Percentiles rank a stretch among this genome's conserved stretches.
phyloP scores from a whole-genome alignment of 2,113 vertebrate genomes.

The Sylvilagus bachmani region DNA sequence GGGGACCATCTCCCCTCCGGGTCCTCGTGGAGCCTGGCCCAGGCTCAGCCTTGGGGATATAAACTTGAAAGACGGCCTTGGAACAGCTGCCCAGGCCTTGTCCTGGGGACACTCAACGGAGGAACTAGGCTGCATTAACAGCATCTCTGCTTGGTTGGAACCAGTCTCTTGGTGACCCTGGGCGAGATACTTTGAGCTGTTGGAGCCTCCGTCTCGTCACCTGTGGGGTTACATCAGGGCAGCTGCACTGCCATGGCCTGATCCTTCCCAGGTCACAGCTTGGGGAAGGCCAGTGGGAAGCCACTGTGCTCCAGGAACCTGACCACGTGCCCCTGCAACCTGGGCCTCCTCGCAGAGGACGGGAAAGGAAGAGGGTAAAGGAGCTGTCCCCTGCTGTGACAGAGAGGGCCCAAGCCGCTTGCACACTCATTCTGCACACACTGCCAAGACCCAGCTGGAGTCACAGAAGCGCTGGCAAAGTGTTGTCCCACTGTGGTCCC shows the following conservation, averaged over 20 bases:
- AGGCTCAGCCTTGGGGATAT: not conserved
- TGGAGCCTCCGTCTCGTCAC: not conserved
- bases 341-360: not conserved
- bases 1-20: not conserved
- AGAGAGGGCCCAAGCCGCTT: not conserved
- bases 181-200: not conserved
- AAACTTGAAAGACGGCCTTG: not conserved
- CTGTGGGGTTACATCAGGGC: not conserved
- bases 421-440: not conserved
- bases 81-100: not conserved
- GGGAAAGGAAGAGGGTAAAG: not conserved
- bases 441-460: not conserved
- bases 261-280: not conserved
- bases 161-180: not conserved
- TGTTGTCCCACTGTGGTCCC: not conserved
- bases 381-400: not conserved
- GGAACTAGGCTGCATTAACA: not conserved
- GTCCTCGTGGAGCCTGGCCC: not conserved
- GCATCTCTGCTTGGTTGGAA: too few species aligned
- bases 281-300: not conserved
- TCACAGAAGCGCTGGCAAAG: not conserved
- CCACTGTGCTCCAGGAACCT: not conserved
- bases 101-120: not conserved
- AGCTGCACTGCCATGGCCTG: fast-evolving
- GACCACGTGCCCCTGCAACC: not conserved